Percentiles rank a stretch among this genome's conserved stretches.
These are phyloP conservation scores for Lepus townsendii DNA, from an alignment of 2,797 vertebrate species.

Conservation along the genomic window DNA sequence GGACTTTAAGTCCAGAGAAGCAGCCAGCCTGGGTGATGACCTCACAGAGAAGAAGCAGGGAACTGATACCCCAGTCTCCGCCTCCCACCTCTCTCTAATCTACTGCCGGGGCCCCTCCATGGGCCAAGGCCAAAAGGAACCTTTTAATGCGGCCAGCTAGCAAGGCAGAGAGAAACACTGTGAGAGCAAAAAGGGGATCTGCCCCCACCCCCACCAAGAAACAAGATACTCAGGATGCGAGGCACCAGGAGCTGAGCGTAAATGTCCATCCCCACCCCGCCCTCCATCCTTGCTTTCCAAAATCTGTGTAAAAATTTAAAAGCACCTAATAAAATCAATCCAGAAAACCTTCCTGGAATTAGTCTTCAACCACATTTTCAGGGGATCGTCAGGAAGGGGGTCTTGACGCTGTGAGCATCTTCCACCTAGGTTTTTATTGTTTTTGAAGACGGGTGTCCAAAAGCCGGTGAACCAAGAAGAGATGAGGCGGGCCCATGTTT, in stretches of 20 bases:
- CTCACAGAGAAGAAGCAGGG: not conserved
- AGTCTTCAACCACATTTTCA: not conserved
- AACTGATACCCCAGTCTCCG: no score
- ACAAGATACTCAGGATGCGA: not conserved
- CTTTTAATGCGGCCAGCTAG: not conserved
- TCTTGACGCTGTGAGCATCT: not conserved
- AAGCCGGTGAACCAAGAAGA: not conserved
- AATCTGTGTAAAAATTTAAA: not conserved
- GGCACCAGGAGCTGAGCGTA: not conserved
- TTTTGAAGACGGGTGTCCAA: not conserved
- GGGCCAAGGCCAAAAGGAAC: not conserved
- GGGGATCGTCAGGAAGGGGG: not conserved
- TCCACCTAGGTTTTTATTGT: not conserved
- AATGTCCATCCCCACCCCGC: not conserved
- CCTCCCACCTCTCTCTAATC: not conserved
- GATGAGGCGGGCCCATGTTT: not conserved
- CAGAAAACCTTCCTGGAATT: conserved; percentile 30
- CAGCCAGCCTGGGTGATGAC: not conserved
- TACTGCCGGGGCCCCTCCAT: not conserved
- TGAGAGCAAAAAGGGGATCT: not conserved
- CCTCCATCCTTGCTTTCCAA: not conserved
- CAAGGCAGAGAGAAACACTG: conserved; percentile 2
- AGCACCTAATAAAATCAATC: not conserved
- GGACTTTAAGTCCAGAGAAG: not conserved
- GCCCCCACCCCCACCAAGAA: not conserved